Percentiles rank a stretch among this genome's conserved stretches.
Evolutionary conservation across 2,113 vertebrate genomes (phyloP).

Genomic region (Albula goreensis): DNA sequence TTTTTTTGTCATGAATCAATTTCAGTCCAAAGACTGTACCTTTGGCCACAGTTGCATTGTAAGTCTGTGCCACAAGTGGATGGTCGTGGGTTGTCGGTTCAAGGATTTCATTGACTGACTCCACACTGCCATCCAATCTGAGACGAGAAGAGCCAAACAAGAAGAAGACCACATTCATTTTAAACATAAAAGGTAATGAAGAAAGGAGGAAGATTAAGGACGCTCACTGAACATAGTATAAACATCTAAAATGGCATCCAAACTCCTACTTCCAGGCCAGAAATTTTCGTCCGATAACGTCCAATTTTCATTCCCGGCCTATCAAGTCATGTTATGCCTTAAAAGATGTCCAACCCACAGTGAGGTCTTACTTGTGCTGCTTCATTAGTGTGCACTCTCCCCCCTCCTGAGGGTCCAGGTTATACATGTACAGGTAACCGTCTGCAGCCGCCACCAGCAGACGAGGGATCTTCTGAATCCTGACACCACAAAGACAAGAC

Average conservation of each 20-base stretch:
- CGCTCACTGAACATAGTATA: neutral
- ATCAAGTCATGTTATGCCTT: neutral
- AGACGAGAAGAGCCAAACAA: neutral
- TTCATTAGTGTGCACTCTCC: slow-evolving; percentile 97
- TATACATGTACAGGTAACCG: slow-evolving; percentile 96
- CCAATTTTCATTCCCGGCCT: neutral
- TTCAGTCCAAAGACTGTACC: slow-evolving; percentile 58
- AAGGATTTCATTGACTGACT: slow-evolving; percentile 88
- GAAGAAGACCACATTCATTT: neutral
- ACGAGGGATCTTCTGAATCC: slow-evolving; percentile 96
- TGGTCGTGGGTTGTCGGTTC: slow-evolving; percentile 91
- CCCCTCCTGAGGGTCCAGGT: slow-evolving; percentile 95
- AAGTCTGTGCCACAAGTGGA: slow-evolving; percentile 84
- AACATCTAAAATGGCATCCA: neutral
- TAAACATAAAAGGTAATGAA: neutral
- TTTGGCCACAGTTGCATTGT: slow-evolving; percentile 81
- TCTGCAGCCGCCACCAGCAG: slow-evolving; percentile 91
- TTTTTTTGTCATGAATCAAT: neutral
- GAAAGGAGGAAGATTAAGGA: neutral
- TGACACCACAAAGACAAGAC: slow-evolving; percentile 46
- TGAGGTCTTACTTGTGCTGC: slow-evolving; percentile 88
- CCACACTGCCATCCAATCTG: slow-evolving; percentile 91
- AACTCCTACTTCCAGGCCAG: too few relatives aligned
- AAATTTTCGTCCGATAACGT: too few relatives aligned
- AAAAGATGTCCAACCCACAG: neutral